Evolutionary conservation across 1,140 invertebrate genomes (phyloP).

Genomic region (Drosophila triauraria): DNA sequence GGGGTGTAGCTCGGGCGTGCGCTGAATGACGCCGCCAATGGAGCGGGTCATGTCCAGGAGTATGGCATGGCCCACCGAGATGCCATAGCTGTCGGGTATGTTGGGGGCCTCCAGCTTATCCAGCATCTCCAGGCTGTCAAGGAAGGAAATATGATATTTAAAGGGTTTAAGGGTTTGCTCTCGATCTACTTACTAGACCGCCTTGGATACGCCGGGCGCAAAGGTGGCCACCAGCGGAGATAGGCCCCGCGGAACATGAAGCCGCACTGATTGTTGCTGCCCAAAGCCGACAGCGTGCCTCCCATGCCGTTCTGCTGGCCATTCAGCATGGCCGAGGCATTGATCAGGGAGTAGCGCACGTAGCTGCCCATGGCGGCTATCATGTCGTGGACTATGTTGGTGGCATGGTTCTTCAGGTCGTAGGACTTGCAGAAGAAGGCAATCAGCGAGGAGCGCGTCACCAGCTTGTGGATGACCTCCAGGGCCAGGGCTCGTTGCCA

Average conservation of each 20-base stretch:
- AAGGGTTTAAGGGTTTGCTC: not conserved
- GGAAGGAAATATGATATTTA: not conserved
- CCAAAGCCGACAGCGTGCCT: constrained; percentile 54
- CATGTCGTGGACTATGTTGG: constrained; percentile 97
- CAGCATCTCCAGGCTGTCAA: constrained; percentile 94
- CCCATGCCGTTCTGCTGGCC: constrained; percentile 87
- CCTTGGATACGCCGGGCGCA: constrained; percentile 93
- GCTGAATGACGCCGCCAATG: constrained; percentile 86
- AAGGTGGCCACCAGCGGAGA: constrained; percentile 94
- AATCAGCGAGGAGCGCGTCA: constrained; percentile 93
- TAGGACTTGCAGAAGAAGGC: constrained; percentile 97
- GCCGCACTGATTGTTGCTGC: constrained; percentile 91
- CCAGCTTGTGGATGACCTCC: constrained; percentile 98
- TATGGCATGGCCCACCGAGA: constrained; percentile 97
- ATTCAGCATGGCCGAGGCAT: constrained; percentile 82
- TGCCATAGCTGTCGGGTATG: constrained; percentile 97
- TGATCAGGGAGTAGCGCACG: constrained; percentile 95
- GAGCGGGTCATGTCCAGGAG: constrained; percentile 95
- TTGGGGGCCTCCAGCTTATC: constrained; percentile 97
- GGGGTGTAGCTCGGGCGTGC: constrained; percentile 76
- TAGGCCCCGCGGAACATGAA: constrained; percentile 97
- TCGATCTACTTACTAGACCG: constrained; percentile 92
- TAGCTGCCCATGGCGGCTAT: constrained; percentile 97
- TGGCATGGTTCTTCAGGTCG: constrained; percentile 96
- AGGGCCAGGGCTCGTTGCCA: constrained; percentile 98